phyloP scores from a whole-genome alignment of 1,140 invertebrate genomes.

The Zaprionus davidi region DNA sequence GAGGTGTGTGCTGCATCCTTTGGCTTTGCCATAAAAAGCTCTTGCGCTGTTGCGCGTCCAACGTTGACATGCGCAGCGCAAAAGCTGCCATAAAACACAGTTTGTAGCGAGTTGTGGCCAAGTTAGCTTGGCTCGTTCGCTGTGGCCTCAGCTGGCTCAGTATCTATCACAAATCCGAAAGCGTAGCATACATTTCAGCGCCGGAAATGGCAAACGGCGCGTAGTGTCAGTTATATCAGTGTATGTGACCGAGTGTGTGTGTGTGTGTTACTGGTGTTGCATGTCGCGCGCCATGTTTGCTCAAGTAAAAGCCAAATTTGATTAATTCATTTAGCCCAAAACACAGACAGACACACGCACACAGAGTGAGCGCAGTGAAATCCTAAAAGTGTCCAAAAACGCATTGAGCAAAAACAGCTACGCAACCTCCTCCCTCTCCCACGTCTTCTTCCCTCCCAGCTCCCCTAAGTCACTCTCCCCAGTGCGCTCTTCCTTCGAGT shows the following conservation, averaged over 20 bases:
- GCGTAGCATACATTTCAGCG: conserved; percentile 57
- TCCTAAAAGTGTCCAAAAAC: conserved; percentile 31
- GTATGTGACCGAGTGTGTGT: conserved; percentile 13
- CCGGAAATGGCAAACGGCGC: conserved; percentile 56
- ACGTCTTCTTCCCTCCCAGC: neutral
- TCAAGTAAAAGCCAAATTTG: conserved; percentile 68
- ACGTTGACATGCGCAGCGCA: conserved; percentile 54
- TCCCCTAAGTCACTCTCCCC: neutral
- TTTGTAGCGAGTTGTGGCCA: conserved; percentile 2
- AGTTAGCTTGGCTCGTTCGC: neutral
- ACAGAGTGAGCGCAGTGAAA: conserved; percentile 14
- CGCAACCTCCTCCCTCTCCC: neutral
- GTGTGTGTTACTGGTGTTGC: conserved; percentile 48
- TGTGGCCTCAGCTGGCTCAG: conserved; percentile 37
- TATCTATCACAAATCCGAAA: conserved; percentile 70
- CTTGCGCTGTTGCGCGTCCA: conserved; percentile 36
- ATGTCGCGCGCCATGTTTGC: conserved; percentile 64
- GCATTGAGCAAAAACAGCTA: conserved; percentile 21
- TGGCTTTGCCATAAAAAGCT: conserved; percentile 50
- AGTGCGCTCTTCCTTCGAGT: neutral
- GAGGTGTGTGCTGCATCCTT: conserved; percentile 37
- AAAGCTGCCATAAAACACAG: conserved; percentile 55
- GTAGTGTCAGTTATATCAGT: conserved; percentile 37
- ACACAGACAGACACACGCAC: neutral
- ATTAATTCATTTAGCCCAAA: conserved; percentile 60